phyloP scores from a whole-genome alignment of 1,140 invertebrate genomes.

The Thaumatotibia leucotreta region DNA sequence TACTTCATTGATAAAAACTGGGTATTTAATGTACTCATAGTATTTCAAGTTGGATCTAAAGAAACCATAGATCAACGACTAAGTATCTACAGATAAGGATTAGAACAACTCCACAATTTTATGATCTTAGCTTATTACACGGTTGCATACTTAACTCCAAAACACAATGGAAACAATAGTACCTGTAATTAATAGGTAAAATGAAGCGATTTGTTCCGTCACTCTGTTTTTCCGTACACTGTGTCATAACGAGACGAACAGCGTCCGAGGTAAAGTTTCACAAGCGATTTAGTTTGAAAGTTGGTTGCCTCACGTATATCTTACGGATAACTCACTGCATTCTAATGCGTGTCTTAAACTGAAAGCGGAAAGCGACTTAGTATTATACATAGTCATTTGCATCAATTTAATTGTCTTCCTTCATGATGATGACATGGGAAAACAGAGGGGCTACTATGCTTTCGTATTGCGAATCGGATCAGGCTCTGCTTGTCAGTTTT shows the following conservation, averaged over 20 bases:
- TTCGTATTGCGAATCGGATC: no score
- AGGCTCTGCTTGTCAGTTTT: no score
- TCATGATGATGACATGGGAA: no score
- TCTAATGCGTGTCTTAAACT: slow-evolving; percentile 3
- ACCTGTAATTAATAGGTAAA: neutral
- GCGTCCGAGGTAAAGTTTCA: slow-evolving; percentile 24
- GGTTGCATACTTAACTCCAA: no score
- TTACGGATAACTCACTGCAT: slow-evolving; percentile 26
- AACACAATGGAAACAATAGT: neutral
- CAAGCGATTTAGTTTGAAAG: slow-evolving; percentile 44
- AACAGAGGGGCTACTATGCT: no score
- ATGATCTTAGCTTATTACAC: neutral
- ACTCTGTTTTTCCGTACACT: neutral
- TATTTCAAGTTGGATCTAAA: neutral
- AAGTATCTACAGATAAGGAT: neutral
- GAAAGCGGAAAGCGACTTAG: neutral
- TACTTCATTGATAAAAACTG: no score
- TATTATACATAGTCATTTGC: neutral
- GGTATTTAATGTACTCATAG: no score
- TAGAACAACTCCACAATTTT: neutral
- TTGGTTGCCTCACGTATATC: slow-evolving; percentile 29
- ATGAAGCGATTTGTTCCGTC: neutral
- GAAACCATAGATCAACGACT: neutral
- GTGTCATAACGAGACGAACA: neutral
- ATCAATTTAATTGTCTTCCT: no score